Base-by-base conservation (phyloP, 2,888 invertebrate genomes). In the Eurois occulta region DNA sequence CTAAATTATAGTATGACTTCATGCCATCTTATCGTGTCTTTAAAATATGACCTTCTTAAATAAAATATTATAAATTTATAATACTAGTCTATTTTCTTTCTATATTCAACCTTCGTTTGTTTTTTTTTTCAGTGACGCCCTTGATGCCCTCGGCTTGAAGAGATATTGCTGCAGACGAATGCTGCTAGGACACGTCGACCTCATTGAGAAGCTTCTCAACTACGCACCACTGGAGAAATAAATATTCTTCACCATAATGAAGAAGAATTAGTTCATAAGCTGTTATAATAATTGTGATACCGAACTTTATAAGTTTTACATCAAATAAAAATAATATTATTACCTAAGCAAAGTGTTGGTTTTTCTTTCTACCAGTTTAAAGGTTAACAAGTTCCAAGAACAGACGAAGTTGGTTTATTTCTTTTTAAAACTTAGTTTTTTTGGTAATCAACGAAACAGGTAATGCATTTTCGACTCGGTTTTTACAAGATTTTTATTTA, bases 161-260 rank as follows among this genome's bases (percentile, higher is more conserved):
- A 97, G 99, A 78, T 99, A 99, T 94, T 99, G 99, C 94, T 99
- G 99, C 93, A 97, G 99, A 73, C 97, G 99, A 88, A 99, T 99
- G 99, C 97, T 99, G 35, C 97, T 99, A 1, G 99, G 99, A 11
- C 99, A 99, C 93, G 99, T 99, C 0, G 99, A 99, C 95, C 97
- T 99, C n/a, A 99, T 99, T 94, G 99, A 99, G 94, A 99, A 99
- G 95, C 97, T 99, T n/a, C 97, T 99, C 62, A 99, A 99, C 97
- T 99, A 99, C 94, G 99, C 99, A 46, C 99, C 99, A 1, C 96
- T 99, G 75, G 99, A 99, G 94, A 99, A 99, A 95, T 99, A 97
- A 95, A 90, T 41, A 43, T 70, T 21, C 2, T 41, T 21, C 24
- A 43, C 52, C 58, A 62, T 21, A 32, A 62, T 62, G 70, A 28